A percentile compares a stretch with the other conserved stretches of the same genome.
Conservation (phyloP, 2,113 vertebrate genomes). For the Glaucomys volans region DNA sequence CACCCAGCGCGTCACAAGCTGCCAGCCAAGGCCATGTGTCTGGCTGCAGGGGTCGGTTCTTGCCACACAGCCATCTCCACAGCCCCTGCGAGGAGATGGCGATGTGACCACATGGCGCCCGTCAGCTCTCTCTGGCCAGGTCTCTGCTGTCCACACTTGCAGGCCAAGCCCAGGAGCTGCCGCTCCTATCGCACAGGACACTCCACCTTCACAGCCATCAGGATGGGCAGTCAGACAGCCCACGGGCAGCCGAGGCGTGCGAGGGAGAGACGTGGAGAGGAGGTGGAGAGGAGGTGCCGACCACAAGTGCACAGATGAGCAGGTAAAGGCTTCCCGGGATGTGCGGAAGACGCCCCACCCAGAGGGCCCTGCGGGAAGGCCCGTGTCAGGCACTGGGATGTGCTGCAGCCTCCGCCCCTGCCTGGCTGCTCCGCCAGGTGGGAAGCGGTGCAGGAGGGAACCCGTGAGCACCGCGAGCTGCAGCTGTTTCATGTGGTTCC, state of each 20-base stretch:
- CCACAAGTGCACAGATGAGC: neutral
- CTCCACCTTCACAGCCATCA: neutral
- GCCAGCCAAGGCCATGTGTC: too few species aligned
- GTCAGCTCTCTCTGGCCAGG: neutral
- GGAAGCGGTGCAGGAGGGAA: slow-evolving; percentile 31
- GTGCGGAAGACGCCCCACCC: too few species aligned
- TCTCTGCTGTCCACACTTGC: neutral
- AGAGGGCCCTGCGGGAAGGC: neutral
- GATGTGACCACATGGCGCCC: fast-evolving
- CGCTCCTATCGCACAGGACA: too few species aligned
- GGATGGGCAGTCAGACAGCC: neutral
- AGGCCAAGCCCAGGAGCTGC: neutral
- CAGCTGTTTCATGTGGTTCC: slow-evolving; percentile 84
- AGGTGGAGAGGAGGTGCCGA: neutral
- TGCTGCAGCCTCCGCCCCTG: neutral
- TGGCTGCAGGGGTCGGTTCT: too few species aligned
- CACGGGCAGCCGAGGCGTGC: neutral
- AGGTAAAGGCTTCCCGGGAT: neutral
- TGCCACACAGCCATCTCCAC: too few species aligned
- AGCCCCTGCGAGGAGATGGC: neutral
- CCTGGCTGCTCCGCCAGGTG: neutral
- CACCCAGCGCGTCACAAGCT: too few species aligned
- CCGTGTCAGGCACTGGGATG: neutral
- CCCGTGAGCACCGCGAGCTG: slow-evolving; percentile 66
- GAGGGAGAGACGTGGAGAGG: too few species aligned